A percentile compares a stretch with the other conserved stretches of the same genome.
Conservation (phyloP, 37 sponge, comb jelly and placozoan genomes). For the Aplysina aerophoba region DNA sequence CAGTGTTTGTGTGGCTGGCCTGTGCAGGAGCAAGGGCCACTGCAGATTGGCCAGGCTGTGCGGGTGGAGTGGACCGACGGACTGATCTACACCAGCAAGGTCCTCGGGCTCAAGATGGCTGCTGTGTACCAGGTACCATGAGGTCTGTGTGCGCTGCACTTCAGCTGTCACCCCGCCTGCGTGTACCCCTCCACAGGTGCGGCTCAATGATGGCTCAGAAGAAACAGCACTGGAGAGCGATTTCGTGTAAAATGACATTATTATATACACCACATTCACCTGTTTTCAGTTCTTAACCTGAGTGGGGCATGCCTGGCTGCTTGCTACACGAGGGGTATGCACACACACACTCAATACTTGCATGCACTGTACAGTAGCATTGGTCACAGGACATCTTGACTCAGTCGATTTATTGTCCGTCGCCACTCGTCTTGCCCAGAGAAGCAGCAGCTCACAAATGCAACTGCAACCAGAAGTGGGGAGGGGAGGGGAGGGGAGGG, state of each 20-base stretch:
- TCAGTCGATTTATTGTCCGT: not conserved
- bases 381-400: not conserved
- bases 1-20: no score
- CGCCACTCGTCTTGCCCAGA: slow-evolving; percentile 10
- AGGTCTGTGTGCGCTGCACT: no score
- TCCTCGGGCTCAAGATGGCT: slow-evolving; percentile 57
- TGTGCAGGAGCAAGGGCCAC: slow-evolving; percentile 17
- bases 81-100: slow-evolving; percentile 62
- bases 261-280: no score
- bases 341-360: not conserved
- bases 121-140: slow-evolving; percentile 58
- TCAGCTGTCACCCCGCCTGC: no score
- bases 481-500: slow-evolving; percentile 52
- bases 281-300: not conserved
- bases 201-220: not conserved
- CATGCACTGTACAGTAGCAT: not conserved
- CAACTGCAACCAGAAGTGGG: slow-evolving; percentile 40
- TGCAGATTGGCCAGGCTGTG: slow-evolving; percentile 46
- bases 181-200: not conserved
- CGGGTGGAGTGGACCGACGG: slow-evolving; percentile 81
- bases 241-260: not conserved
- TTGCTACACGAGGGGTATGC: not conserved
- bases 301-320: not conserved
- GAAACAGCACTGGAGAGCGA: not conserved
- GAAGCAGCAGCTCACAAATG: not conserved